A percentile compares a stretch with the other conserved stretches of the same genome.
These are phyloP conservation scores for Dasypolia templi DNA, from an alignment of 2,888 invertebrate genomes.

Conservation along the genomic window DNA sequence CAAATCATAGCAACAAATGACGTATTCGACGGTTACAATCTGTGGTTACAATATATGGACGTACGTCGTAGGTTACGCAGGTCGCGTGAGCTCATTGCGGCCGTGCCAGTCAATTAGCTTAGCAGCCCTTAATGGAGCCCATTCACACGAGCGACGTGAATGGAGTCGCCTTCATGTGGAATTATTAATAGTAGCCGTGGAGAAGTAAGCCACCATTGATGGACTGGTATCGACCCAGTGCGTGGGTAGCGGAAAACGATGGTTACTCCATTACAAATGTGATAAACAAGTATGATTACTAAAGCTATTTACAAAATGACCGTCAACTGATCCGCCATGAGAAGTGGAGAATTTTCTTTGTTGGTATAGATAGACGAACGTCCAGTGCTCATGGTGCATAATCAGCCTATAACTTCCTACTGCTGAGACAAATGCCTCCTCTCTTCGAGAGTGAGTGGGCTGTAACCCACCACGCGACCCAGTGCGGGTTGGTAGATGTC, in stretches of 20 bases:
- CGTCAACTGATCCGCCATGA: constrained; percentile 16
- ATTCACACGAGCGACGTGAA: constrained; percentile 84
- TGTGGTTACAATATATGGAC: constrained; percentile 46
- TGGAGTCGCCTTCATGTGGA: constrained; percentile 74
- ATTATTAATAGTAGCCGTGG: constrained; percentile 71
- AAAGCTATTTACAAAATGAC: constrained; percentile 37
- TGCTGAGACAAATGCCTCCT: too few species aligned
- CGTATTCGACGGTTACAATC: constrained; percentile 64
- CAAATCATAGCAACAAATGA: constrained; percentile 61
- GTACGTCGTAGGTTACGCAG: constrained; percentile 43
- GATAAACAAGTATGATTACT: constrained; percentile 52
- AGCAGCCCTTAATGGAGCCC: constrained; percentile 83
- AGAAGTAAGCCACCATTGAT: constrained; percentile 70
- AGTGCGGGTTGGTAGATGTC: too few species aligned
- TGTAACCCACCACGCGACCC: too few species aligned
- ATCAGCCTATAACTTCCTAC: too few species aligned
- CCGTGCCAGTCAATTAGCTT: constrained; percentile 82
- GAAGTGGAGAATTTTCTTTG: neutral
- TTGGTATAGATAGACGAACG: neutral
- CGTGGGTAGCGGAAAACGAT: constrained; percentile 68
- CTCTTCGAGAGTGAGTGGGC: too few species aligned
- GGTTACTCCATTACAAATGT: constrained; percentile 57
- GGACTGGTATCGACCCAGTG: constrained; percentile 57
- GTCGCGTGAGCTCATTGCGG: constrained; percentile 80
- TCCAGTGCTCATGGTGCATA: too few species aligned